Evolutionary conservation across 2,113 vertebrate species (phyloP), one percentile per base, ranked within the genome.

Genomic region (Microcebus griseorufus): DNA sequence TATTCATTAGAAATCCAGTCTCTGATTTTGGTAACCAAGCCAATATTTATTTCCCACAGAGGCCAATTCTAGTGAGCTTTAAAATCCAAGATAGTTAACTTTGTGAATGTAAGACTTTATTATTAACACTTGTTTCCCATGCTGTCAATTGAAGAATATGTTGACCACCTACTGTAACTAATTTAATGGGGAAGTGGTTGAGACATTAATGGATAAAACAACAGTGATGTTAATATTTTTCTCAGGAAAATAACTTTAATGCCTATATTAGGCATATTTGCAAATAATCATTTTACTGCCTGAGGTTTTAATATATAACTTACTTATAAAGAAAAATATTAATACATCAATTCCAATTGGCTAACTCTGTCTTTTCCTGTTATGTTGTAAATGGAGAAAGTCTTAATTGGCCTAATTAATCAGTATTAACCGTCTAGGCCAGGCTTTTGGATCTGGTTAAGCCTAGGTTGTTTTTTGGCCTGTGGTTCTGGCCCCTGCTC

Each of bases 31-130:
- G 70, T 92, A 96, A 95, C 75, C 93, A 53, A 97, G 53, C 86
- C 94, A 95, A 96, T 78, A 93, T 89, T 95, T 80, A 95, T 79
- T 92, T 93, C 80, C 94, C 70, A 95, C 75, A 91, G 73, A 96
- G 75, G 73, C 91, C 93, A 95, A 67, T 92, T 89, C 89, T 91
- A 93, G 45, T 70, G 65, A 76, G 64, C 13, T 88, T 96, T 89
- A 89, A 97, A 92, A 80, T 53, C 34, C 65, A 92, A 95, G 73
- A 60, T 53, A 83, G 53, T 86, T 91, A 94, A 69, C 73, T 97
- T 75, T 25, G 79, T n/a, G 27, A 94, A 55, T 80, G 53, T 70
- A 93, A 89, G 83, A 95, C 64, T 86, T 86, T 83, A 90, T 91
- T 69, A 88, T 93, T 65, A 95, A 86, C 34, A 55, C 13, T 73